Evolutionary conservation across 1,140 invertebrate species (phyloP), one percentile per base, ranked within the genome.

Genomic region (Drosophila nigrodunni): DNA sequence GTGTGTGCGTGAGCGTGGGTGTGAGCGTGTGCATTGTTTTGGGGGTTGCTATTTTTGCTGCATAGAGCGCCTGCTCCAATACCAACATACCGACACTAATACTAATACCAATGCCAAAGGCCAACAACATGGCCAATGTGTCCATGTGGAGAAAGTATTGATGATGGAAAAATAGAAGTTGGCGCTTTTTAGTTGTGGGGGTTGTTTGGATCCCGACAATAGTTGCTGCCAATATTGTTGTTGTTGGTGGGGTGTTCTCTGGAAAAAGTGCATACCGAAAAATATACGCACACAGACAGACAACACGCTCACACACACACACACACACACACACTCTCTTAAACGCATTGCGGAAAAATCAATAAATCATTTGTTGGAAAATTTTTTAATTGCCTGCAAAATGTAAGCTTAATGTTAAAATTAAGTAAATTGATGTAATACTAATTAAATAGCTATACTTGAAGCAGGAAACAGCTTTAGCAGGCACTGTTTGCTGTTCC

Each of bases 81-180:
- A 83, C 74, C 70, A 55, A 30, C 68, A 72, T 78, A 78, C 82
- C 82, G 80, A 49, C 34, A 71, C 44, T 18, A 82, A 43, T 30
- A 66, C 43, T 10, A 35, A 13, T 68, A 73, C 59, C 71, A 72
- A 57, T 77, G 73, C 78, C 76, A 78, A 66, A 61, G 60, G 75
- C 65, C 69, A 83, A 61, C 41, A 67, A 57, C 62, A 73, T 65
- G 67, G 62, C 78, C 73, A 52, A 64, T 76, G 76, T 50, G 57
- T 75, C 66, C 76, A 64, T 67, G 61, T 76, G 54, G 52, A 71
- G 65, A 75, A 85, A 68, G 86, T 89, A 90, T 89, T 88, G 85
- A 89, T 88, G 81, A 89, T 73, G 85, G 85, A 89, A 88, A 88
- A 89, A 89, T 88, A 88, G 85, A 85, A 89, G 86, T 89, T 88